Evolutionary conservation across 2,888 invertebrate species (phyloP), one percentile per base, ranked within the genome.

Genomic region (Oegoconia quadripuncta): DNA sequence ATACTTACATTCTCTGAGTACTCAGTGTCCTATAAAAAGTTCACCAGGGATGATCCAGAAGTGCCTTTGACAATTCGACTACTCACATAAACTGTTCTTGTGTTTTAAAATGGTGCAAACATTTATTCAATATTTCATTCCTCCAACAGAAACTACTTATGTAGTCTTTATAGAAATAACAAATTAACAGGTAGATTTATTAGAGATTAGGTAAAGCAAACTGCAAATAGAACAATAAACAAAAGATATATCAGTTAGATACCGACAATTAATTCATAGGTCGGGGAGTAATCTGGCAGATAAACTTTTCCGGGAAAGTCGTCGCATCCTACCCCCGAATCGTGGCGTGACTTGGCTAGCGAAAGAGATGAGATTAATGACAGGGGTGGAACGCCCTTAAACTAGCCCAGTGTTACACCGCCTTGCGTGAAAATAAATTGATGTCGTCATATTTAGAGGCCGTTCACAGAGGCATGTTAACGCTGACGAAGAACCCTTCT

Each of bases 351-450:
- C 74, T 79, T 73, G 72, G 70, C 69, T 71, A 52, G 66, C 64
- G 69, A 74, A 67, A 66, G 67, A 75, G 72, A 76, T 58, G 78
- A 82, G 81, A 83, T 83, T 84, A 82, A 84, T 83, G 77, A 79
- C 70, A 64, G 71, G 79, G 79, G 74, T 58, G 73, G 72, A 52
- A 52, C 62, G 41, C 50, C 52, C 55, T 59, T 58, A 59, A n/a
- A 48, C 48, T 59, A 53, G 43, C 54, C 52, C 51, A 39, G 48
- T 35, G 51, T 73, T 51, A 73, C 65, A 71, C 71, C 63, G 64
- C 55, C 52, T 27, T 13, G 11, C 3, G 9, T 22, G 9, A 22
- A 3, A 22, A 2, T 22, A 22, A 3, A 9, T 22, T 3, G 22
- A 22, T 22, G 22, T 9, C 22, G 22, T 22, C n/a, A n/a, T n/a